A percentile compares a stretch with the other conserved stretches of the same genome.
These are phyloP conservation scores for Molothrus aeneus DNA, from an alignment of 2,797 vertebrate species.

Conservation along the genomic window DNA sequence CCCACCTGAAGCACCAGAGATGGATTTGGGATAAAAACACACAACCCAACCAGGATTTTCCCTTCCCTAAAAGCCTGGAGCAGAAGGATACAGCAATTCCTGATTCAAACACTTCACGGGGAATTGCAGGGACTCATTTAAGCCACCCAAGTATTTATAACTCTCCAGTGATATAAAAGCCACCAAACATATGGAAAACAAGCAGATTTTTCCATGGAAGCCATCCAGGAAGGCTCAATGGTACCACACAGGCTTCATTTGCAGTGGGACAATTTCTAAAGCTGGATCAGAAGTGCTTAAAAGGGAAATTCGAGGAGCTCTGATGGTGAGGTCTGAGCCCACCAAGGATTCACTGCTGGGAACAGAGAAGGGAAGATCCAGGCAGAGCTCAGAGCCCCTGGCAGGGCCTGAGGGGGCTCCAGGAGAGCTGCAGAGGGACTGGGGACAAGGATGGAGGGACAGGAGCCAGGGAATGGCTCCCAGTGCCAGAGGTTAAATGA, in stretches of 20 bases:
- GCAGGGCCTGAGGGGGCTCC: background rate
- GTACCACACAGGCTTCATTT: background rate
- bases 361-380: accelerated
- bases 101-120: background rate
- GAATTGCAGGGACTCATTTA: background rate
- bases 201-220: background rate
- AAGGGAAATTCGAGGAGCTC: background rate
- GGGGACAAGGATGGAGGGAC: background rate
- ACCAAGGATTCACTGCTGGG: background rate
- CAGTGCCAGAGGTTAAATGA: accelerated
- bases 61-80: background rate
- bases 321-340: background rate
- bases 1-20: background rate
- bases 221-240: background rate
- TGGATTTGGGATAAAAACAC: background rate
- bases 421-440: background rate
- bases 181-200: background rate
- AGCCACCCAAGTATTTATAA: background rate
- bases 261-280: background rate
- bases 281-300: background rate
- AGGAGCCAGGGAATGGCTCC: background rate
- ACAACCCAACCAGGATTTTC: background rate
- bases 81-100: background rate
- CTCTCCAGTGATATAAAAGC: background rate
- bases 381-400: background rate